Base-by-base conservation (phyloP, 2,113 vertebrate species). In the Datnioides undecimradiatus region DNA sequence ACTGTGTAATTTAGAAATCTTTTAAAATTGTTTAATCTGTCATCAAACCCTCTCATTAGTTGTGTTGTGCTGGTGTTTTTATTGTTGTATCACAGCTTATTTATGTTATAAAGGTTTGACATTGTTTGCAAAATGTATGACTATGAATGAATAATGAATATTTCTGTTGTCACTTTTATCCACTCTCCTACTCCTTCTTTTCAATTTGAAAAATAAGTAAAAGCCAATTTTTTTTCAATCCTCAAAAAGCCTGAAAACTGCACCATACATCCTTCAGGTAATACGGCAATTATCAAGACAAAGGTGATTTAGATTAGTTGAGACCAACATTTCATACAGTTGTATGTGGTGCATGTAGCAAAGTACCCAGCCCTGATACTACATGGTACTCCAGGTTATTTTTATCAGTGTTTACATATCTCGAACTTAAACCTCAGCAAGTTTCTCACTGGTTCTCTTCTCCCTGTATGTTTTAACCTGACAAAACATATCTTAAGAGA, bases 401-500 rank as follows among this genome's bases (percentile, higher is more conserved):
- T 90, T 86, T 84, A 80, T 69, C 55, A 27, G 46, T 21, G 38
- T 63, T 25, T 46, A 71, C 43, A 49, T 59, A 54, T 68, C 29
- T 62, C 31, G 17, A 73, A 80, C 64, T 70, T 62, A 79, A 59
- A 78, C 43, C 68, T 66, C 59, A 73, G 66, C 48, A 72, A 58
- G 21, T 84, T 87, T 70, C 65, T 74, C 58, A 12, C 8, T 16
- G 17, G 31, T 38, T 73, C 71, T 73, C 36, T 62, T 77, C 73
- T 78, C 31, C 64, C 36, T 74, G 19, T 49, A 49, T 36, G 38
- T 81, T 84, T 64, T 36, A 81, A 80, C 63, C 71, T 79, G 86
- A 89, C 86, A 87, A 65, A 81, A 73, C 65, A 57, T 68, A 81
- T 79, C 57, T 51, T 43, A 76, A 85, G 69, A 57, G 62, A 73